These are phyloP conservation scores for Trissoscelio sp. DNA, from an alignment of 2,888 invertebrate genomes.

Conservation along the genomic window DNA sequence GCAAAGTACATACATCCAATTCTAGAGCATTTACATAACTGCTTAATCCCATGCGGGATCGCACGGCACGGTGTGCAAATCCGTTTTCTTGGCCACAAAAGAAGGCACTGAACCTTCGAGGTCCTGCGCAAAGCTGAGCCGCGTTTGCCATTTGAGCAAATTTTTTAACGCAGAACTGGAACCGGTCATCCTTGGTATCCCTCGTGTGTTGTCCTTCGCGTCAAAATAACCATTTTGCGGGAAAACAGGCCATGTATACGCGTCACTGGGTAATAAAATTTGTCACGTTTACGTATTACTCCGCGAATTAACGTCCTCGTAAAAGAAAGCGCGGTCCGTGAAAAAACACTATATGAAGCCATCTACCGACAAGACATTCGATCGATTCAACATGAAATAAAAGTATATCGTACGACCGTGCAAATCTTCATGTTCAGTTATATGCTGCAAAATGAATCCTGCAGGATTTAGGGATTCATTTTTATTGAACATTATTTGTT, in stretches of 20 bases:
- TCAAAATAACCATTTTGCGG: slow-evolving; percentile 67
- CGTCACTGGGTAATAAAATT: slow-evolving; percentile 61
- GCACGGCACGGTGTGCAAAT: slow-evolving; percentile 24
- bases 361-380: slow-evolving; percentile 26
- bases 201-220: slow-evolving; percentile 68
- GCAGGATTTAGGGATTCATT: too few relatives aligned
- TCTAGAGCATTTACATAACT: slow-evolving; percentile 54
- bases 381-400: slow-evolving; percentile 43
- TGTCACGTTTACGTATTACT: slow-evolving; percentile 60
- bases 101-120: slow-evolving; percentile 67
- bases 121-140: slow-evolving; percentile 46
- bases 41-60: slow-evolving; percentile 41
- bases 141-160: slow-evolving; percentile 48
- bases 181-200: slow-evolving; percentile 70
- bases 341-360: slow-evolving; percentile 15
- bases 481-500: too few relatives aligned
- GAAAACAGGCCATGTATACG: slow-evolving; percentile 57
- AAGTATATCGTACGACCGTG: slow-evolving; percentile 12
- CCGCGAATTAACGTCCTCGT: slow-evolving; percentile 45
- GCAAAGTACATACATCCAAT: background rate
- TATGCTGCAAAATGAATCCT: background rate
- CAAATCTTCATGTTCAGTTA: slow-evolving; percentile 25
- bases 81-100: slow-evolving; percentile 58
- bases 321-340: slow-evolving; percentile 45
- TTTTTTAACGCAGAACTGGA: slow-evolving; percentile 59